These are phyloP conservation scores for Pristionchus fissidentatus DNA, from an alignment of 2,888 invertebrate genomes.

Conservation along the genomic window DNA sequence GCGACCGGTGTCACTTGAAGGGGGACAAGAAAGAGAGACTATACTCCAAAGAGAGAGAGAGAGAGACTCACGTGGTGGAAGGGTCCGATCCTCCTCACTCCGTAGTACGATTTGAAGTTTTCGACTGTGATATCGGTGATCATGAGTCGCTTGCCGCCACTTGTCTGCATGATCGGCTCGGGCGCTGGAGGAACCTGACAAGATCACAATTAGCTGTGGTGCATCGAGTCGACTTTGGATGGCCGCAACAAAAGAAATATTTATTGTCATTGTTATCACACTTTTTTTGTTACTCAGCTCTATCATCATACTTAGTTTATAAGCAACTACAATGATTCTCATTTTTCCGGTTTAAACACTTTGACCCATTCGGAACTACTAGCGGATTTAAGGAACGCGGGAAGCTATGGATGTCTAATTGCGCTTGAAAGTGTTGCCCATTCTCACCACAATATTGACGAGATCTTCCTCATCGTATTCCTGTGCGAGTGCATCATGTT, in stretches of 20 bases:
- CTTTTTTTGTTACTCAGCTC: too few species aligned
- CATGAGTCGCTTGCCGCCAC: conserved; percentile 88
- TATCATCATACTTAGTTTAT: too few species aligned
- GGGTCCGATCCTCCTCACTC: conserved; percentile 87
- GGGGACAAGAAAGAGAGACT: too few species aligned
- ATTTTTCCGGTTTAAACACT: not conserved
- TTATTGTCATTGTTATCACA: too few species aligned
- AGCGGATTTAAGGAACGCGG: too few species aligned
- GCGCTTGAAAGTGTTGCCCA: too few species aligned
- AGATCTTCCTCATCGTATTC: conserved; percentile 49
- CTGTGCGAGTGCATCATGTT: conserved; percentile 2
- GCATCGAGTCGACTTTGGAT: not conserved
- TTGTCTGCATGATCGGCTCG: conserved; percentile 78
- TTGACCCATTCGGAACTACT: not conserved
- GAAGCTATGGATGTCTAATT: too few species aligned
- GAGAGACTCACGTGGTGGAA: conserved; percentile 89
- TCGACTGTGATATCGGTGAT: conserved; percentile 91
- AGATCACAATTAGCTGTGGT: not conserved
- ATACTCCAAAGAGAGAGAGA: too few species aligned
- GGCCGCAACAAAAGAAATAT: too few species aligned
- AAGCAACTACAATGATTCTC: not conserved
- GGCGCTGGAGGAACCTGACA: conserved; percentile 55
- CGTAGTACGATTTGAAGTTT: conserved; percentile 97
- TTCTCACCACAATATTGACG: not conserved
- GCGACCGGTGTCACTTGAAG: too few species aligned